Evolutionary conservation across 2,797 vertebrate species (phyloP), one percentile per base, ranked within the genome.

Genomic region (Xenopus petersii): DNA sequence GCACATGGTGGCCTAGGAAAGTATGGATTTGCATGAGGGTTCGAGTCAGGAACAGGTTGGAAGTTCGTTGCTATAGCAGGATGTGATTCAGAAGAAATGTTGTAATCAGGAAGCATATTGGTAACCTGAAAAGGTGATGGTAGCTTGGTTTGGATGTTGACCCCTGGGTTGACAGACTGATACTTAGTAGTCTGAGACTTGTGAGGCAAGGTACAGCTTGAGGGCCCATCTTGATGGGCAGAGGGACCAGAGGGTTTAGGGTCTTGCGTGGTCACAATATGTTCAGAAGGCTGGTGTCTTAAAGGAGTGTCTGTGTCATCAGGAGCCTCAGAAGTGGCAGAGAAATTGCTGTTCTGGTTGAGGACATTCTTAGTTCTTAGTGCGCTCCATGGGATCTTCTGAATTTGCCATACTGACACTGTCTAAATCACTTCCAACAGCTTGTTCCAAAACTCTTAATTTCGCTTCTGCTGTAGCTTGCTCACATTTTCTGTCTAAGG

Each of bases 181-280:
- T 59, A 24, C 56, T n/a, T n/a, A 59, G n/a, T n/a, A n/a, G 56
- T 59, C 56, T 59, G 56, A n/a, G 56, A 59, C 21, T 59, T 24
- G 47, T 49, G 47, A 49, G 47, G 47, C 47, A 49, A 49, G 21
- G 56, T 59, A 59, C 16, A n/a, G 56, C 21, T n/a, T 59, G 21
- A 59, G 56, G 56, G 56, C 16, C 21, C 16, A 59, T n/a, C 15
- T n/a, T 59, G 21, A 59, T 12, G 21, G n/a, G 56, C 3, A 59
- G 56, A 59, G 56, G 56, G 6, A 59, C 15, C 9, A 59, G 56
- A 24, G 3, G 21, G 15, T n/a, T 59, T 24, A 12, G 8, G 16
- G 16, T 24, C 3, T 59, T n/a, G 56, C 15, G 12, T n/a, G 16
- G 15, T 59, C 56, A 59, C 56, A 59, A 24, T 59, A 59, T n/a